Evolutionary conservation across 2,797 vertebrate species (phyloP).

Genomic region (Tympanoctomys barrerae): DNA sequence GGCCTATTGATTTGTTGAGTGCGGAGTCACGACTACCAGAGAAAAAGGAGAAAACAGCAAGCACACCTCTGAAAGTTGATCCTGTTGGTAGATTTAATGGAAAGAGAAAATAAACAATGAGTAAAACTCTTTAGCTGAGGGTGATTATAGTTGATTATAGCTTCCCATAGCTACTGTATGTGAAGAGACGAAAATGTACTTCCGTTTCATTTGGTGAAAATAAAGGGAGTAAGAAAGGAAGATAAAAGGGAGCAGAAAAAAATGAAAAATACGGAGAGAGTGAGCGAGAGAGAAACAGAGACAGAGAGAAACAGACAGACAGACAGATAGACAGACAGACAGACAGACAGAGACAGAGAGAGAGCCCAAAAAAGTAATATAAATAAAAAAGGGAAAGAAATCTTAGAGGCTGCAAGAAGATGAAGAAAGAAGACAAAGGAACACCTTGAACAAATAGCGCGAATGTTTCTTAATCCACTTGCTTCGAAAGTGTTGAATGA

Average conservation of each 20-base stretch:
- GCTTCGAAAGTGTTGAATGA: neutral
- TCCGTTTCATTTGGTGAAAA: neutral
- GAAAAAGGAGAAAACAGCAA: neutral
- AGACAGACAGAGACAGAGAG: neutral
- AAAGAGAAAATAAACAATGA: neutral
- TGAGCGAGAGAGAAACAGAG: neutral
- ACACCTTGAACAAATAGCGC: neutral
- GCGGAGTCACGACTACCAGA: neutral
- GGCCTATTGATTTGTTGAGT: neutral
- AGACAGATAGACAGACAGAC: no score
- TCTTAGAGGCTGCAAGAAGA: neutral
- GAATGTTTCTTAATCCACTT: neutral
- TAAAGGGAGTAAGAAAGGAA: neutral
- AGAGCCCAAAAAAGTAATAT: neutral
- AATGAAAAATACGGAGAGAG: neutral
- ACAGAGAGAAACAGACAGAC: neutral
- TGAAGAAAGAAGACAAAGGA: neutral
- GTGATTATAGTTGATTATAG: neutral
- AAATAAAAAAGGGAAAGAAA: neutral
- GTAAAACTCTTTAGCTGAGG: neutral
- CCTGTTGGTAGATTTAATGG: neutral
- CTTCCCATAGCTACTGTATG: neutral
- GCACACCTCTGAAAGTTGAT: neutral
- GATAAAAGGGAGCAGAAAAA: neutral
- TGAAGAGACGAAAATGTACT: neutral